phyloP scores from a whole-genome alignment of 2,888 invertebrate genomes.

The Heliconius aoede region DNA sequence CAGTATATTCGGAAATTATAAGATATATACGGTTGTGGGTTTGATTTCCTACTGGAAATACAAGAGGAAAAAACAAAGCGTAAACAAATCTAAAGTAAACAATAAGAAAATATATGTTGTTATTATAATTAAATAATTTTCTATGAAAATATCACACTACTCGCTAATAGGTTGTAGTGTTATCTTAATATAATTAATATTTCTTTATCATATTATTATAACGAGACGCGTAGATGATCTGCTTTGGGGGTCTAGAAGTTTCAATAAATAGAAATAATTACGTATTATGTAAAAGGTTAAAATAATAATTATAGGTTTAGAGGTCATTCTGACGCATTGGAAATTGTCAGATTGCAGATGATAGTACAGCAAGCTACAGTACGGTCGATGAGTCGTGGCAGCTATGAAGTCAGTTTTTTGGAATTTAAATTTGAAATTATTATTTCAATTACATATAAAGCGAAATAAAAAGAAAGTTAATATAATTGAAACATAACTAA shows the following conservation, averaged over 20 bases:
- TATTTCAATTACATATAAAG: too few species aligned
- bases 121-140: not conserved
- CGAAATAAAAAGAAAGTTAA: too few species aligned
- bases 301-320: not conserved
- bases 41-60: too few species aligned
- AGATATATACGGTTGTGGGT: too few species aligned
- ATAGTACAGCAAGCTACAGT: too few species aligned
- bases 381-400: too few species aligned
- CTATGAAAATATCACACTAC: not conserved
- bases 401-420: too few species aligned
- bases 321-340: not conserved
- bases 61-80: conserved; percentile 1
- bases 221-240: not conserved
- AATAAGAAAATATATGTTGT: not conserved
- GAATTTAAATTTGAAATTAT: too few species aligned
- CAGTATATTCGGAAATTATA: too few species aligned
- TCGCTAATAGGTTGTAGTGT: not conserved
- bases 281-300: not conserved
- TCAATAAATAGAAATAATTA: not conserved
- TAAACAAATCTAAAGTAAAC: not conserved
- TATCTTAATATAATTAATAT: not conserved
- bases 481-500: too few species aligned
- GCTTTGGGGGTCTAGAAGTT: conserved; percentile 7
- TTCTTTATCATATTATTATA: not conserved
- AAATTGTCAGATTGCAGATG: not conserved